A percentile compares a stretch with the other conserved stretches of the same genome.
Conservation (phyloP, 2,113 vertebrate species). For the Vireo altiloquus region DNA sequence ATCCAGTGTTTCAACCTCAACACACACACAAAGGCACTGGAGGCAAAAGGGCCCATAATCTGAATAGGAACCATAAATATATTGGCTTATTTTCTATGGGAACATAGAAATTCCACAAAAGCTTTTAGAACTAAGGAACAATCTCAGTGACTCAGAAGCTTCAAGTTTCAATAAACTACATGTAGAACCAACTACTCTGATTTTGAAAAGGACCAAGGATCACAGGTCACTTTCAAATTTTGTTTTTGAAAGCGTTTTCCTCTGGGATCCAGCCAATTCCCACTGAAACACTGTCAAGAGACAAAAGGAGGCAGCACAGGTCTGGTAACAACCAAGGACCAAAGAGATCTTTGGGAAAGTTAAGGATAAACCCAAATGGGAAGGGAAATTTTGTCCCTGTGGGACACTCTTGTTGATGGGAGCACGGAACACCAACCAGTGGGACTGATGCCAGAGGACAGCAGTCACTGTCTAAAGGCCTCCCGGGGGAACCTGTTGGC, state of each 20-base stretch:
- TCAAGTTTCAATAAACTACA: background rate
- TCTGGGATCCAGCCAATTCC: background rate
- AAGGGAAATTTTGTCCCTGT: background rate
- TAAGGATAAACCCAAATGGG: background rate
- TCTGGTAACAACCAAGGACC: background rate
- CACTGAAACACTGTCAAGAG: background rate
- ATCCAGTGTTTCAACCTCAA: background rate
- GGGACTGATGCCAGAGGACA: background rate
- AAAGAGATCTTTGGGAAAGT: background rate
- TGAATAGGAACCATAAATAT: background rate
- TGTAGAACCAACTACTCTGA: background rate
- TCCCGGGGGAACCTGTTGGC: background rate
- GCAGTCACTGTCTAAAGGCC: fast-evolving
- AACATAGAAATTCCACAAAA: background rate
- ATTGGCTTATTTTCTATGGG: background rate
- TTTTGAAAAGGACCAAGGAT: background rate
- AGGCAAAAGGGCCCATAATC: background rate
- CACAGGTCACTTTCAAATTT: background rate
- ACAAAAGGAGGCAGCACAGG: background rate
- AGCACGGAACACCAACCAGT: background rate
- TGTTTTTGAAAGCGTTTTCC: background rate
- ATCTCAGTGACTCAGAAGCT: background rate
- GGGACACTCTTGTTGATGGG: background rate
- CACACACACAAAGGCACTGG: background rate
- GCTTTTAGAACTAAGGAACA: background rate